phyloP scores from a whole-genome alignment of 2,797 vertebrate species.

The Limnodromus scolopaceus region DNA sequence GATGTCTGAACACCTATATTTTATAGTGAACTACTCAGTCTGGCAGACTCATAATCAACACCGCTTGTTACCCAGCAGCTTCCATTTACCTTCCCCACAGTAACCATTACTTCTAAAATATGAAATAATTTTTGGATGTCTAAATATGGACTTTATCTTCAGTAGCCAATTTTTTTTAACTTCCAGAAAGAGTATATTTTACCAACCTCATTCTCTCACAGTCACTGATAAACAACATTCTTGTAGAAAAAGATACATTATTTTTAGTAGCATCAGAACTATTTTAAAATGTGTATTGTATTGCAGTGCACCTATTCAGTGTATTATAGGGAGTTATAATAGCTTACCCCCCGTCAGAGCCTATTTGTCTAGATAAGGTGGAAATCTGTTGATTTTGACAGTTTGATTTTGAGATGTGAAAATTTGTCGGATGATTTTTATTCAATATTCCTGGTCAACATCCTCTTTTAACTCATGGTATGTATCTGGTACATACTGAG shows the following conservation, averaged over 20 bases:
- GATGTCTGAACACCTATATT: background rate
- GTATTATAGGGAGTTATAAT: background rate
- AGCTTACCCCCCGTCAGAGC: background rate
- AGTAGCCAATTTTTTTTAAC: background rate
- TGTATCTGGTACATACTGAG: background rate
- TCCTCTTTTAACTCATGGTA: background rate
- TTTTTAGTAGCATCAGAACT: background rate
- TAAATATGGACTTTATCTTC: background rate
- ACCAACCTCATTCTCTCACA: background rate
- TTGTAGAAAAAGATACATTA: background rate
- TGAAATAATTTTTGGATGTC: background rate
- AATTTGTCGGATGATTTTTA: background rate
- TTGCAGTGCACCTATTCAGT: background rate
- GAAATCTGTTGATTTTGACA: background rate
- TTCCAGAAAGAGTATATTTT: background rate
- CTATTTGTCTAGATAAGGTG: background rate
- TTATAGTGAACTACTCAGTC: background rate
- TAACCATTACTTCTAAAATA: background rate
- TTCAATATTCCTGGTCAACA: background rate
- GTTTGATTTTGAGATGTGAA: background rate
- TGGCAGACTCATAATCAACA: background rate
- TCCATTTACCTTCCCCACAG: background rate
- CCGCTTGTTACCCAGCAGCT: background rate
- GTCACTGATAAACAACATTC: background rate
- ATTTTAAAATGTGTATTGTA: background rate